Conservation (phyloP, 2,113 vertebrate genomes). For the Canis aureus region DNA sequence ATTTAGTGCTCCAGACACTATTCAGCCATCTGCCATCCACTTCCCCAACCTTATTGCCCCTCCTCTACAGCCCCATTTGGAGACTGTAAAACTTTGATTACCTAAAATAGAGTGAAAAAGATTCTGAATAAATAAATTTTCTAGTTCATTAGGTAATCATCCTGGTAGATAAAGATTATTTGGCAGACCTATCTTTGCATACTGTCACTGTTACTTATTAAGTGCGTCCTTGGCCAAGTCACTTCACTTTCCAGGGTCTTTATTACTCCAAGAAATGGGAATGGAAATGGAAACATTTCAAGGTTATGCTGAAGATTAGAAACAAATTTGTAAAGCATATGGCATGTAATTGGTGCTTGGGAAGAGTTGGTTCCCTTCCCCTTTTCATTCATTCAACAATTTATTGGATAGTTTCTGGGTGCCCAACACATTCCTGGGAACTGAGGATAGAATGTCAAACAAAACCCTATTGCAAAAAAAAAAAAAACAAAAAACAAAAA, state of each 20-base stretch:
- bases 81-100: conserved; percentile 43
- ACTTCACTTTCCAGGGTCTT: conserved; percentile 12
- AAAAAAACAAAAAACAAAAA: no score
- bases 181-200: not conserved
- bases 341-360: not conserved
- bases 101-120: not conserved
- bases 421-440: not conserved
- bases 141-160: conserved; percentile 49
- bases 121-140: conserved; percentile 18
- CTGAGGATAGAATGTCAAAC: no score
- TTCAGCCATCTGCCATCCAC: conserved; percentile 47
- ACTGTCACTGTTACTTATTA: not conserved
- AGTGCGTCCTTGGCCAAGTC: not conserved
- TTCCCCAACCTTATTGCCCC: not conserved
- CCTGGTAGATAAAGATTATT: not conserved
- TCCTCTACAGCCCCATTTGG: not conserved
- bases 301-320: conserved; percentile 28
- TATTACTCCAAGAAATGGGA: not conserved
- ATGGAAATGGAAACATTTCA: not conserved
- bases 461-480: not conserved
- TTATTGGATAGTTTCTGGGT: not conserved
- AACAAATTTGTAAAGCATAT: not conserved
- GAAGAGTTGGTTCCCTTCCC: not conserved
- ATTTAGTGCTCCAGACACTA: conserved; percentile 36
- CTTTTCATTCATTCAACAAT: not conserved